Evolutionary conservation across 2,888 invertebrate species (phyloP).

Genomic region (Heliconius hortense): DNA sequence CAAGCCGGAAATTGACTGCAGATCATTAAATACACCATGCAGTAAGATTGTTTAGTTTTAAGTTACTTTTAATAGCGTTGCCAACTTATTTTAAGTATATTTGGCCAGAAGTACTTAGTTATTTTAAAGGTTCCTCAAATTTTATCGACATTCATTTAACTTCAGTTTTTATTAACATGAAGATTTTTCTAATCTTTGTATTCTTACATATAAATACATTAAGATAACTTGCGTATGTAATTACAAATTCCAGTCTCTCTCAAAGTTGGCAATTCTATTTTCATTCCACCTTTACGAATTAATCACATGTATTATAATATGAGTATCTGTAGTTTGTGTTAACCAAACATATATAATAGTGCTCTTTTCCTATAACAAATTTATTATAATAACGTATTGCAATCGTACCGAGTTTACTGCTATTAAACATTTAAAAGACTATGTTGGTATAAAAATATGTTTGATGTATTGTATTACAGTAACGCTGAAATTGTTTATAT

Average conservation of each 20-base stretch:
- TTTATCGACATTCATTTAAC: too few species aligned
- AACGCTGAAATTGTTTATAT: constrained; percentile 38
- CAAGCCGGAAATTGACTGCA: constrained; percentile 56
- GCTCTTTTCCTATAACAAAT: constrained; percentile 41
- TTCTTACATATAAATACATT: background rate
- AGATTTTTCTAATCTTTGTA: background rate
- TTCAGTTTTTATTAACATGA: background rate
- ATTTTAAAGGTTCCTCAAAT: too few species aligned
- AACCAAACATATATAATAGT: constrained; percentile 38
- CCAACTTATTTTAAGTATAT: constrained; percentile 7
- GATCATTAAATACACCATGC: constrained; percentile 36
- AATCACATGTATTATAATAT: constrained; percentile 36
- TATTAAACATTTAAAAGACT: constrained; percentile 6
- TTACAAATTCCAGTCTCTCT: background rate
- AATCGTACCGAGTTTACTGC: constrained; percentile 28
- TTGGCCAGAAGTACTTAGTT: constrained; percentile 9
- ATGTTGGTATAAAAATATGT: constrained; percentile 26
- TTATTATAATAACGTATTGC: constrained; percentile 33
- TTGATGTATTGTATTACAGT: constrained; percentile 28
- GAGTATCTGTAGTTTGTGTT: constrained; percentile 31
- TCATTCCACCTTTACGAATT: constrained; percentile 36
- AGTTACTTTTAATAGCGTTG: constrained; percentile 32
- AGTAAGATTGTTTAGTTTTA: constrained; percentile 36
- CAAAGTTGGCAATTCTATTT: constrained; percentile 32
- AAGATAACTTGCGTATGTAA: background rate